phyloP scores from a whole-genome alignment of 1,140 invertebrate genomes.

The Luehdorfia chinensis region DNA sequence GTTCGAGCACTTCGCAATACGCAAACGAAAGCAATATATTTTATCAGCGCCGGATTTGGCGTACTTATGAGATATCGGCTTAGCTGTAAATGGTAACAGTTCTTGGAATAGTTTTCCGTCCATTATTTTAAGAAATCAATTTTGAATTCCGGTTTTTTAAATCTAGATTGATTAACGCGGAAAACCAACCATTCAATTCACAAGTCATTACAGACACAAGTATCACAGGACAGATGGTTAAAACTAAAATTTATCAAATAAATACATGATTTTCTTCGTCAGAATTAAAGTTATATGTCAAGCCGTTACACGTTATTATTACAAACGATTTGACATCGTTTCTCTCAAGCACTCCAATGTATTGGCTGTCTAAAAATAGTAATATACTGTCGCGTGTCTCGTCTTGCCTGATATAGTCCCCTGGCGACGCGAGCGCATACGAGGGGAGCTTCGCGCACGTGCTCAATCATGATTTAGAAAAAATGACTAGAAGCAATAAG shows the following conservation, averaged over 20 bases:
- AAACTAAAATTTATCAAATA: too few relatives aligned
- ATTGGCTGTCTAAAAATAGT: conserved; percentile 45
- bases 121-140: too few relatives aligned
- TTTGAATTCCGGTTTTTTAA: neutral
- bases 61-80: conserved; percentile 17
- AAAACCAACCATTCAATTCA: neutral
- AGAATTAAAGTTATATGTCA: neutral
- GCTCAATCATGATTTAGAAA: conserved; percentile 42
- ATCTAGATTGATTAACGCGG: neutral
- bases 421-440: conserved; percentile 47
- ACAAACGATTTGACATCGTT: conserved; percentile 10
- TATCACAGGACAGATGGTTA: neutral
- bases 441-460: conserved; percentile 51
- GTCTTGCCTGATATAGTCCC: conserved; percentile 29
- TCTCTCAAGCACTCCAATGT: conserved; percentile 5
- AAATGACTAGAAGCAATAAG: neutral
- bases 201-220: neutral
- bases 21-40: conserved; percentile 22
- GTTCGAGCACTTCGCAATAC: conserved; percentile 22
- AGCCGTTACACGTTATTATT: conserved; percentile 3
- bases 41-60: conserved; percentile 15
- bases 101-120: conserved; percentile 6
- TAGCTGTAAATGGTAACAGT: neutral
- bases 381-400: conserved; percentile 41
- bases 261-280: too few relatives aligned